Evolutionary conservation across 2,113 vertebrate species (phyloP), one percentile per base, ranked within the genome.

Genomic region (Laticauda colubrina): DNA sequence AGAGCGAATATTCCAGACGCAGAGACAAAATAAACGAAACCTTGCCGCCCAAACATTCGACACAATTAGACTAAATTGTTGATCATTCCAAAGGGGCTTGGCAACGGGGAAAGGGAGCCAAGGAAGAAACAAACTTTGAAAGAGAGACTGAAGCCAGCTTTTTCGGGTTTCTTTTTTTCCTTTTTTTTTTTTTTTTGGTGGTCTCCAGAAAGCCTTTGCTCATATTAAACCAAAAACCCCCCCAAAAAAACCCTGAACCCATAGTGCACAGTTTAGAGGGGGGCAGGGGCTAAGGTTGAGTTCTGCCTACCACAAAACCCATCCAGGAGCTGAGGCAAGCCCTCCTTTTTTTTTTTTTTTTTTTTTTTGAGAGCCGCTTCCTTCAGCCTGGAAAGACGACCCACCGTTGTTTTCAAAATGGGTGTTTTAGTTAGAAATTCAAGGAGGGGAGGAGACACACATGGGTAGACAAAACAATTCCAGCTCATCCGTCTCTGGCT

Each of bases 51-150:
- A 97, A 97, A 97, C 96, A 97, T 94, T 95, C 94, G 1, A 89
- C 93, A 95, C 95, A 94, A 96, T 96, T 94, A 97, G 96, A 97
- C 96, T 97, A 97, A 97, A 97, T 92, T 97, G 97, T 97, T 97
- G 96, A 96, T 97, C 96, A 96, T 97, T 97, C 96, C 96, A 96
- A 95, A 91, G 89, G 95, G 85, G 7, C 92, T 94, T 94, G 95
- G 95, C 96, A 96, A 59, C 69, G 14, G 55, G 90, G 90, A 48
- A 20, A 55, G 3, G 10, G 94, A 95, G 96, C 96, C 95, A 91
- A 95, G 95, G 95, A 94, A 97, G 95, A 94, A 96, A 96, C 94
- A 10, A 96, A 96, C 96, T 96, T 96, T 94, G 95, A 95, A 94
- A 39, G 94, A 39, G 92, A 90, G 75, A 93, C 94, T 94, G 34